A percentile compares a stretch with the other conserved stretches of the same genome.
These are phyloP conservation scores for Pelodiscus sinensis DNA, from an alignment of 2,113 vertebrate genomes.

Conservation along the genomic window DNA sequence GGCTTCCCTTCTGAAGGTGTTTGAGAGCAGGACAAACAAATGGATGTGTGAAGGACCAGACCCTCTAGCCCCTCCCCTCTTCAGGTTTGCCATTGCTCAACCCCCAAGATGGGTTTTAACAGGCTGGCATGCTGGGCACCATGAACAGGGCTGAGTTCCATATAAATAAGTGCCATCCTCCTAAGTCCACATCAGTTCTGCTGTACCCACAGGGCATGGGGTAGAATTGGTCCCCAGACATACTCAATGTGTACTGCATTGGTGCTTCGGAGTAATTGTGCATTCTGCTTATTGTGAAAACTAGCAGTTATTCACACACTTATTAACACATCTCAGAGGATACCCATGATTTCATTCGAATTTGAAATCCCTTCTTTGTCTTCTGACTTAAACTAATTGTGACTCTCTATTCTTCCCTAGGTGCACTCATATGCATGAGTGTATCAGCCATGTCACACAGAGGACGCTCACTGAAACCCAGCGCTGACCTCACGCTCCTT, in stretches of 20 bases:
- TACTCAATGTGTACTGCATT: neutral
- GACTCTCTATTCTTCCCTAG: neutral
- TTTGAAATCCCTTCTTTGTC: neutral
- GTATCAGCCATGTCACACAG: rapidly evolving
- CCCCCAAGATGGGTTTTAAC: neutral
- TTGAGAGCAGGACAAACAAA: neutral
- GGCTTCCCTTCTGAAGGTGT: neutral
- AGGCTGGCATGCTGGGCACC: neutral
- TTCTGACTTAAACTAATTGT: neutral
- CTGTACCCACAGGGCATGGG: neutral
- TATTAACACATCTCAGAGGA: neutral
- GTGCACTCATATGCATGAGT: too few species aligned
- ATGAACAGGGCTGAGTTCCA: rapidly evolving
- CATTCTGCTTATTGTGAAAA: neutral
- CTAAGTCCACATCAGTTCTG: neutral
- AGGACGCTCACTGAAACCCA: neutral
- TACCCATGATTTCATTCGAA: neutral
- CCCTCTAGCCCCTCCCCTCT: neutral
- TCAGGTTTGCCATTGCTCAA: neutral
- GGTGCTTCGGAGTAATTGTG: neutral
- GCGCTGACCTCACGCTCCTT: too few species aligned
- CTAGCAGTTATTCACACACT: neutral
- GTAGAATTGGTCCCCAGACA: neutral
- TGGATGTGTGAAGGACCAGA: neutral
- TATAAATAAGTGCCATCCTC: neutral